phyloP scores from a whole-genome alignment of 2,797 vertebrate species.

The Pseudotriccus pelzelni region DNA sequence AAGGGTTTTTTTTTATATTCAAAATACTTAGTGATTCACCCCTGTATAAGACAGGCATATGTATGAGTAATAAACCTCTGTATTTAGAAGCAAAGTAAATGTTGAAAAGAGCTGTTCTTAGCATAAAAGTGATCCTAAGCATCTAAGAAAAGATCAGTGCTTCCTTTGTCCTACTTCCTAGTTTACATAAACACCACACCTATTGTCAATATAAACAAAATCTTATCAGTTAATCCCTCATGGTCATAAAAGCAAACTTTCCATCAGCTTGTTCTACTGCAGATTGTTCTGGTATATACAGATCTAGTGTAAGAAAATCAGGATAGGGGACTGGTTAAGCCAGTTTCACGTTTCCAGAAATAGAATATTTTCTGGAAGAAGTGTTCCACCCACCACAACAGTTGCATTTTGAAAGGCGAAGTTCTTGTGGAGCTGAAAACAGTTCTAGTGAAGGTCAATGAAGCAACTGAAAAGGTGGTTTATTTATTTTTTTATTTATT shows the following conservation, averaged over 20 bases:
- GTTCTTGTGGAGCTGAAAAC: not conserved
- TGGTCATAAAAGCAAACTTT: not conserved
- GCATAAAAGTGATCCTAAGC: not conserved
- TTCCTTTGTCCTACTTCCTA: slow-evolving; percentile 8
- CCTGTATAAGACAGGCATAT: not conserved
- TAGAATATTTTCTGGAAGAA: not conserved
- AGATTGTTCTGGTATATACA: slow-evolving; percentile 4
- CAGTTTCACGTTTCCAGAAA: not conserved
- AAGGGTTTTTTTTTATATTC: not conserved
- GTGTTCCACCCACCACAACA: not conserved
- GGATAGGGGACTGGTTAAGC: not conserved
- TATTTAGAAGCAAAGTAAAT: not conserved
- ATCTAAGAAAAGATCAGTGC: not conserved
- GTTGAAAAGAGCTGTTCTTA: not conserved
- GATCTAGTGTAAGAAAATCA: not conserved
- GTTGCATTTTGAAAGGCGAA: not conserved
- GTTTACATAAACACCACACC: not conserved
- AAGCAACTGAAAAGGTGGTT: not conserved
- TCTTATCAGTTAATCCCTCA: not conserved
- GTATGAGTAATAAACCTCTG: not conserved
- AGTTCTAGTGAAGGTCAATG: not conserved
- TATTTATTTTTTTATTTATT: not conserved
- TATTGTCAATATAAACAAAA: slow-evolving; percentile 13
- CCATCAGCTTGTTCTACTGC: not conserved
- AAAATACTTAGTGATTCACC: not conserved